Conservation (phyloP, 2,113 vertebrate species). For the Dascyllus trimaculatus region DNA sequence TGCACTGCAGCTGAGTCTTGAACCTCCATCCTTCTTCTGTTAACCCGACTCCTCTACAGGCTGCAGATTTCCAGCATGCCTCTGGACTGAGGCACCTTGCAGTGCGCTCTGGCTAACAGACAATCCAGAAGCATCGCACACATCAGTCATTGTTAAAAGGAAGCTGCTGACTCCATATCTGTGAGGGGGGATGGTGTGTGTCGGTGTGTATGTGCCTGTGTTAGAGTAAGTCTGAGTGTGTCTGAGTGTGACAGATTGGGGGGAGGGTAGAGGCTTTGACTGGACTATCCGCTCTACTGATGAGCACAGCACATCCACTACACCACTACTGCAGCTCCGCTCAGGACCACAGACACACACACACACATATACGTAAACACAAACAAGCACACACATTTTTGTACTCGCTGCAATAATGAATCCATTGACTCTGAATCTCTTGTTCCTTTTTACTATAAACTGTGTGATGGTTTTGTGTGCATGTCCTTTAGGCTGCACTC, state of each 20-base stretch:
- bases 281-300: conserved; percentile 60
- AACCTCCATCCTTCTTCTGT: not conserved
- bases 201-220: conserved; percentile 22
- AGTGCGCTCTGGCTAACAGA: conserved; percentile 23
- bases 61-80: conserved; percentile 22
- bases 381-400: conserved; percentile 1
- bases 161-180: conserved; percentile 82
- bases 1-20: not conserved
- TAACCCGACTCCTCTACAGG: not conserved
- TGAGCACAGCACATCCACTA: conserved; percentile 84
- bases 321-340: conserved; percentile 8
- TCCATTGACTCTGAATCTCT: conserved; percentile 8
- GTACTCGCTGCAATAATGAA: conserved; percentile 7
- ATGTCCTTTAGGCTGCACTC: not conserved
- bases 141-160: conserved; percentile 77
- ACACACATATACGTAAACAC: not conserved
- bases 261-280: conserved; percentile 68
- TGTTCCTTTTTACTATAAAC: not conserved
- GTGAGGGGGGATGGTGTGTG: conserved; percentile 55
- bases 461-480: not conserved
- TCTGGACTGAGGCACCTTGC: conserved; percentile 22
- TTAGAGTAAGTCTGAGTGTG: conserved; percentile 26
- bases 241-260: conserved; percentile 43
- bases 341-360: not conserved
- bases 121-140: conserved; percentile 34